Evolutionary conservation across 2,113 vertebrate genomes (phyloP).

Genomic region (Mormyrus lacerda): DNA sequence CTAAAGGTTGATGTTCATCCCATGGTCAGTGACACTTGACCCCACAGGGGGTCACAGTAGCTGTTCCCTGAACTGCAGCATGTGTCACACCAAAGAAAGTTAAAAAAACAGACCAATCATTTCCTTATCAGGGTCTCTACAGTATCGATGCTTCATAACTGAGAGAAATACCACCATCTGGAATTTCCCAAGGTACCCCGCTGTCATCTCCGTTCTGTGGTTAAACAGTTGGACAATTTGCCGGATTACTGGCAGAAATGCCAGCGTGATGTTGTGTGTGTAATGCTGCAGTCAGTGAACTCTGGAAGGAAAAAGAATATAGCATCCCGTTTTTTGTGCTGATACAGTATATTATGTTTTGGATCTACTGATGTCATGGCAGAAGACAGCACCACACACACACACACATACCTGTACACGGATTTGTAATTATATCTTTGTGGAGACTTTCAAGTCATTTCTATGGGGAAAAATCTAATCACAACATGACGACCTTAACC

Average conservation of each 20-base stretch:
- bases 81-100: not conserved
- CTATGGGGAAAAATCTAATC: not conserved
- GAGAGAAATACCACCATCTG: not conserved
- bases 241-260: not conserved
- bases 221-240: not conserved
- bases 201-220: not conserved
- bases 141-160: not conserved
- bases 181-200: not conserved
- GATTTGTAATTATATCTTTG: not conserved
- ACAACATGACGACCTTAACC: not conserved
- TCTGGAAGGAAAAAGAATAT: not conserved
- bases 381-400: not conserved
- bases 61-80: not conserved
- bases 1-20: not conserved
- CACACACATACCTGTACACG: not conserved
- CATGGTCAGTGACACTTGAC: not conserved
- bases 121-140: not conserved
- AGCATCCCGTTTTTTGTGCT: not conserved
- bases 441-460: not conserved
- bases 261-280: not conserved
- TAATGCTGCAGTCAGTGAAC: not conserved
- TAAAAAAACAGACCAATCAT: not conserved
- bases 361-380: not conserved
- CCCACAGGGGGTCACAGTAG: not conserved
- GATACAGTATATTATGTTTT: not conserved